Conservation (phyloP, 23 tunicate species). For the Halocynthia roretzi region DNA sequence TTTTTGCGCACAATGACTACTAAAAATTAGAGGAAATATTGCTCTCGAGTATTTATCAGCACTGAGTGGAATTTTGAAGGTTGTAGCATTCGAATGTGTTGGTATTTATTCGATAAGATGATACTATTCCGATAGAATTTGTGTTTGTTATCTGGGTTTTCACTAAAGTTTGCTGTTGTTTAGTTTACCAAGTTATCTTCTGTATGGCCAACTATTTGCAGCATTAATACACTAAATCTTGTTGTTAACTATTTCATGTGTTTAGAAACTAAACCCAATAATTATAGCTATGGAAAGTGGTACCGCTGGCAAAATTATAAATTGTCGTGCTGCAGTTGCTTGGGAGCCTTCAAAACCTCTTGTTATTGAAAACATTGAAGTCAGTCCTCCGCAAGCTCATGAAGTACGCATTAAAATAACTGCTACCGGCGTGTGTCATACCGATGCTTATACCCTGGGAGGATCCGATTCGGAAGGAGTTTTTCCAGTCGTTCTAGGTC, state of each 20-base stretch:
- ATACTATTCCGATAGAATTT: too few species aligned
- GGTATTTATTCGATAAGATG: too few species aligned
- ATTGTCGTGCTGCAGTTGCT: slow-evolving; percentile 93
- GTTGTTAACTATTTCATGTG: background rate
- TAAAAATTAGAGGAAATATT: too few species aligned
- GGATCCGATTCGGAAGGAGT: slow-evolving; percentile 91
- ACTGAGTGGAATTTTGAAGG: too few species aligned
- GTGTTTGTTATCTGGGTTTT: too few species aligned
- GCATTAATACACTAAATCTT: background rate
- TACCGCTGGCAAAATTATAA: slow-evolving; percentile 62
- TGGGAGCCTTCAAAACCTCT: slow-evolving; percentile 97
- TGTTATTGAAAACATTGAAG: slow-evolving; percentile 74
- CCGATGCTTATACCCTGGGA: slow-evolving; percentile 92
- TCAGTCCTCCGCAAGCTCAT: slow-evolving; percentile 93
- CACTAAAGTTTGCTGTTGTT: too few species aligned
- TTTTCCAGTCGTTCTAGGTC: slow-evolving; percentile 92
- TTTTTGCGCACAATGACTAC: too few species aligned
- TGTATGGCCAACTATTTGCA: background rate
- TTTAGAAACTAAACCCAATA: background rate
- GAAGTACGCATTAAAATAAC: slow-evolving; percentile 83
- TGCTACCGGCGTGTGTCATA: slow-evolving; percentile 96
- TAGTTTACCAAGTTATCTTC: too few species aligned
- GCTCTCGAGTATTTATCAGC: too few species aligned
- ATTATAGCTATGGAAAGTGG: background rate
- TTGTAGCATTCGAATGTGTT: too few species aligned